These are phyloP conservation scores for Characodon lateralis DNA, from an alignment of 2,797 vertebrate genomes.

Conservation along the genomic window DNA sequence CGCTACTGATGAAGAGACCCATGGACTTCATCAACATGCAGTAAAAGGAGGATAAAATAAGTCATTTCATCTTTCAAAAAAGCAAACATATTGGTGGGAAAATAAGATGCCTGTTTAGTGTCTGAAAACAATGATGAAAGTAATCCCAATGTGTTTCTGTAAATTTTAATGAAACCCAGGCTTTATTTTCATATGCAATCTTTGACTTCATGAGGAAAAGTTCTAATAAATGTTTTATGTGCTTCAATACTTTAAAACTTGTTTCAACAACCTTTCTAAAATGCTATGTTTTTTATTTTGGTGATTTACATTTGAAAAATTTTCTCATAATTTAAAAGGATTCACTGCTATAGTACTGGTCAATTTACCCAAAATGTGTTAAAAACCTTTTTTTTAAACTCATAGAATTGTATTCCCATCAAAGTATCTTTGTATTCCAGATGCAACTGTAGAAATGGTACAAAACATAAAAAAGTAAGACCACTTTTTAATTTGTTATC, in stretches of 20 bases:
- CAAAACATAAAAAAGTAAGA: too few relatives aligned
- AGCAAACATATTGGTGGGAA: neutral
- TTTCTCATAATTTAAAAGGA: too few relatives aligned
- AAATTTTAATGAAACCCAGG: neutral
- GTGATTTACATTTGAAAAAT: too few relatives aligned
- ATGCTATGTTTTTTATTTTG: too few relatives aligned
- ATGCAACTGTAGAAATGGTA: too few relatives aligned
- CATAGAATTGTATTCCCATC: too few relatives aligned
- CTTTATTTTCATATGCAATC: neutral
- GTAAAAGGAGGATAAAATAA: conserved; percentile 45
- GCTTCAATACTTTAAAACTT: neutral
- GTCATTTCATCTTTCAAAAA: neutral
- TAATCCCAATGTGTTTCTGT: conserved; percentile 2
- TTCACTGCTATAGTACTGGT: too few relatives aligned
- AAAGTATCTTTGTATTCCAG: too few relatives aligned
- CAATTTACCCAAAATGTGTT: too few relatives aligned
- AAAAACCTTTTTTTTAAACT: too few relatives aligned
- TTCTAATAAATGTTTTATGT: conserved; percentile 13
- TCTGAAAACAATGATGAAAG: neutral
- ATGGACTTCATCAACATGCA: conserved; percentile 82
- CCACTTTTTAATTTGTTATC: too few relatives aligned
- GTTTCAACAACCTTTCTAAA: neutral
- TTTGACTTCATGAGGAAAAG: neutral
- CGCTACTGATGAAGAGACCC: conserved; percentile 81
- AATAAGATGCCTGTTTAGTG: neutral